phyloP scores from a whole-genome alignment of 2,888 invertebrate genomes.

The Ormyrus nitidulus region DNA sequence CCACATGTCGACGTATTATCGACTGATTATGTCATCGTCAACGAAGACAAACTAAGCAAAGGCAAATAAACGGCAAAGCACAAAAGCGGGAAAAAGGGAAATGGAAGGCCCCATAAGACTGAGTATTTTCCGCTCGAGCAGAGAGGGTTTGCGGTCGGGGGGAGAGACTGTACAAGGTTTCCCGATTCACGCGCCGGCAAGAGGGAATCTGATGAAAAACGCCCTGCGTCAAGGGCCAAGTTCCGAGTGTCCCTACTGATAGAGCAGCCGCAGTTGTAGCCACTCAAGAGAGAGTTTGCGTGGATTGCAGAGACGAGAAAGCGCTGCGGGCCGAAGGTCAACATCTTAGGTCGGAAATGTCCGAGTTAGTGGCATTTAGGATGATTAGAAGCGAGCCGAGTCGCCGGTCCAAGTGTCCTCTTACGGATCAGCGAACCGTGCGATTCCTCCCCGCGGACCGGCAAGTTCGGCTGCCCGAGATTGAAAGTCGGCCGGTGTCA shows the following conservation, averaged over 20 bases:
- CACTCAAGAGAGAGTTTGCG: neutral
- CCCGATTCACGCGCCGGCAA: neutral
- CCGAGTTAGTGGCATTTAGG: slow-evolving; percentile 45
- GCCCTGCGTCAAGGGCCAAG: neutral
- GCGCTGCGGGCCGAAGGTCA: slow-evolving; percentile 34
- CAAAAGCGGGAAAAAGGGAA: neutral
- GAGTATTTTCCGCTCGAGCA: no score
- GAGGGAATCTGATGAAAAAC: slow-evolving; percentile 25
- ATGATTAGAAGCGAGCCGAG: slow-evolving; percentile 40
- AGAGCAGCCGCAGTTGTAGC: neutral
- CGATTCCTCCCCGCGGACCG: neutral
- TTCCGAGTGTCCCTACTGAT: no score
- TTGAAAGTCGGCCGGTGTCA: slow-evolving; percentile 39
- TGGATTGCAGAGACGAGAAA: neutral
- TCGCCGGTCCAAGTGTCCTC: slow-evolving; percentile 13
- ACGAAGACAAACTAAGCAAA: no score
- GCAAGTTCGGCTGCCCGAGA: slow-evolving; percentile 1
- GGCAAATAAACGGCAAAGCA: neutral
- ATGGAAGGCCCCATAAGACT: no score
- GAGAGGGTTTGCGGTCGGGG: no score
- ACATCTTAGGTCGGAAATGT: slow-evolving; percentile 47
- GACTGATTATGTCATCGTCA: slow-evolving; percentile 9
- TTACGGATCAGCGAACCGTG: slow-evolving; percentile 40
- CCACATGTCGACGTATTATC: slow-evolving; percentile 13
- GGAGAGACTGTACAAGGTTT: slow-evolving; percentile 1